Base-by-base conservation (phyloP, 2,888 invertebrate species). In the Drosophila eohydei region DNA sequence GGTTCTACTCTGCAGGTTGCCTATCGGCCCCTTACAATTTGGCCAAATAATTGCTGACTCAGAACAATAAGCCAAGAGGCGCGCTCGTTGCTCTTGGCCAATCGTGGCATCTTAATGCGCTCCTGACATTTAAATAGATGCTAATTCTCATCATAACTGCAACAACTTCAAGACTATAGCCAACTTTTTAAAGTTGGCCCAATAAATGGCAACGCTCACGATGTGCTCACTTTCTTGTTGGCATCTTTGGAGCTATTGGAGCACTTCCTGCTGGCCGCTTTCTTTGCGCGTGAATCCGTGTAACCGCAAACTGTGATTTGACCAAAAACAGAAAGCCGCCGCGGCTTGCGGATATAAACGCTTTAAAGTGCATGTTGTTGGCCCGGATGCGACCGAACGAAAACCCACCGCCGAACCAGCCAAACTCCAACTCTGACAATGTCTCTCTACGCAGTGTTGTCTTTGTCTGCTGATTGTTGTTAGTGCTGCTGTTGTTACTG, bases 261-360 rank as follows among this genome's bases (percentile, higher is more conserved):
- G 63, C 71, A 84, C 79, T 84, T 84, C 84, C 84, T 85, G 85
- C 81, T 88, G 71, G 67, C 57, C 75, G 84, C 88, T 88, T 85
- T 88, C 88, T 88, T 88, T 77, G 84, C 88, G 84, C 84, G 85
- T 83, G 84, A 85, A 88, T 85, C 84, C 84, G 84, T 88, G 86
- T 88, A 85, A 85, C 84, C 88, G 73, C 84, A 84, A 83, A 81
- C 87, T 75, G 83, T 85, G 84, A 85, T 85, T 85, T 85, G 79
- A 81, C 84, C 84, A 85, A 85, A 85, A 85, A 74, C 81, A 85
- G 84, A 75, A 80, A 79, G 40, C 30, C 40, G 40, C 54, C 30
- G 11, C 26, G 67, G 83, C 83, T 85, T 85, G 84, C 84, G 84
- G 84, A 85, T 85, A 85, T 85, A 85, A 83, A 85, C 88, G 88